Conservation (phyloP, 1,140 invertebrate species). For the Cephus cinctus region DNA sequence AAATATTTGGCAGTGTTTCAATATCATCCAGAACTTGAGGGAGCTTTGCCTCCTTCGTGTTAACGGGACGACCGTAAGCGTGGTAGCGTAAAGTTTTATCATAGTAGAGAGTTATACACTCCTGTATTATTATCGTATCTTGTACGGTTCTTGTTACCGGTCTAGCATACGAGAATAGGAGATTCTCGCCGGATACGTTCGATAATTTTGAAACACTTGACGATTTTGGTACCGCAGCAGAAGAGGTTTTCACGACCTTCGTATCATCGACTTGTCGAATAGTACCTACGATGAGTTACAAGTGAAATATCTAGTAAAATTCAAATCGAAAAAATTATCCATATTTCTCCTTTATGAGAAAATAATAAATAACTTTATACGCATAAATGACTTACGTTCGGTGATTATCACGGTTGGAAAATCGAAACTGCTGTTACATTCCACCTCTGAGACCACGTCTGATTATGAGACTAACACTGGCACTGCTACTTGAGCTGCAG, state of each 20-base stretch:
- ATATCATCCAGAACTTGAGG: not conserved
- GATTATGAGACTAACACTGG: too few species aligned
- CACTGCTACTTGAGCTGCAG: too few species aligned
- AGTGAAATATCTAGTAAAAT: too few species aligned
- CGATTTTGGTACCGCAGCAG: not conserved
- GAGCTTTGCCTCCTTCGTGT: not conserved
- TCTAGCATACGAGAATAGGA: not conserved
- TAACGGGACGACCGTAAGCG: slow-evolving; percentile 1
- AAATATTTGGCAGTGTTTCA: slow-evolving; percentile 3
- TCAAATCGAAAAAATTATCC: too few species aligned
- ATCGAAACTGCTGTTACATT: too few species aligned
- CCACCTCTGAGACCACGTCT: too few species aligned
- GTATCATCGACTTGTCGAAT: not conserved
- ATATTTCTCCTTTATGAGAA: too few species aligned
- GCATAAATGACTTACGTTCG: too few species aligned
- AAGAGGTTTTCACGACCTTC: not conserved
- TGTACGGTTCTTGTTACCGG: not conserved
- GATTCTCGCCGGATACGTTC: not conserved
- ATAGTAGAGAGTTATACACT: slow-evolving; percentile 1
- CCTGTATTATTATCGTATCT: not conserved
- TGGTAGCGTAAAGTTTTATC: slow-evolving; percentile 3
- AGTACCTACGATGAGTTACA: too few species aligned
- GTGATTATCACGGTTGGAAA: too few species aligned
- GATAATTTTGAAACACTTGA: slow-evolving; percentile 4
- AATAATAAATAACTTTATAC: too few species aligned